Conservation (phyloP, 64 coral and sea anemone species). For the Platygyra sinensis region DNA sequence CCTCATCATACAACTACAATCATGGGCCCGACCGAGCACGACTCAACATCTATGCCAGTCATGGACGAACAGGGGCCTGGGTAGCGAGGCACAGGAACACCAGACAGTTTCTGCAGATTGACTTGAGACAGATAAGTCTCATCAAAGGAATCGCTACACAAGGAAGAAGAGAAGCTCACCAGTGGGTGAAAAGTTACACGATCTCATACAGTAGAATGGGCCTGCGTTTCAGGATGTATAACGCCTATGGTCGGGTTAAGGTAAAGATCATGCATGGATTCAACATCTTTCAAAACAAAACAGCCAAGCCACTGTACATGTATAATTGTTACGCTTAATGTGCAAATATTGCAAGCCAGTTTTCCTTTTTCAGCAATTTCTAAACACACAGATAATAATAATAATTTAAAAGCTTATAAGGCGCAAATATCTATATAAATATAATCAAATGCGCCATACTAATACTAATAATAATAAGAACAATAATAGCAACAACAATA, state of each 20-base stretch:
- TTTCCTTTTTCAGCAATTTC: no score
- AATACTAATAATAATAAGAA: no score
- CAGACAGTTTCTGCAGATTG: constrained; percentile 47
- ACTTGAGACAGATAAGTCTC: constrained; percentile 12
- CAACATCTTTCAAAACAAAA: neutral
- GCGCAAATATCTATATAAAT: no score
- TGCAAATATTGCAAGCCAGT: no score
- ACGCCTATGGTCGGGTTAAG: constrained; percentile 26
- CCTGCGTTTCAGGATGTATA: constrained; percentile 26
- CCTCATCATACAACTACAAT: constrained; percentile 42
- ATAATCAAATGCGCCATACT: no score
- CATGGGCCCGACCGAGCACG: constrained; percentile 34
- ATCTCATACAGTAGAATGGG: constrained; percentile 41
- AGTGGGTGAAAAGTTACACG: constrained; percentile 41
- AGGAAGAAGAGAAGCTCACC: constrained; percentile 46
- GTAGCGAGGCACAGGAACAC: constrained; percentile 15
- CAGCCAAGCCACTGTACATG: no score
- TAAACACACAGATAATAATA: no score
- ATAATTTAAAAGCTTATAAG: no score
- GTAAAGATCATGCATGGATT: neutral
- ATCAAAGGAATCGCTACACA: constrained; percentile 67
- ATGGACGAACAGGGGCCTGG: constrained; percentile 63
- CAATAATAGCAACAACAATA: no score
- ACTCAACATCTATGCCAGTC: constrained; percentile 25
- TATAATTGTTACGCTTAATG: no score